A percentile compares a stretch with the other conserved stretches of the same genome.
phyloP scores from a whole-genome alignment of 2,113 vertebrate species.

The Rhipidura dahli region DNA sequence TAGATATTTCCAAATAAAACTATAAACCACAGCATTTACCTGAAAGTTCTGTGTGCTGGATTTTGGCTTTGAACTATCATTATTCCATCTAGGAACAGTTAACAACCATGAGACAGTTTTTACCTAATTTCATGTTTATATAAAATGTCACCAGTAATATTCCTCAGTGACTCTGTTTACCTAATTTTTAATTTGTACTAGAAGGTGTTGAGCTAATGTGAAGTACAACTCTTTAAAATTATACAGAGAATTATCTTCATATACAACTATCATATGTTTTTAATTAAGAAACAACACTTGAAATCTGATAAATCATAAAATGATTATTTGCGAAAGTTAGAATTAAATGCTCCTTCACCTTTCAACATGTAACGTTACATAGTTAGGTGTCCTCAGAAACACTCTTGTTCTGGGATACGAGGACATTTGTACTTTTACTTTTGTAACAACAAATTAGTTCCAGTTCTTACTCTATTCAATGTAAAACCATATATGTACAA shows the following conservation, averaged over 20 bases:
- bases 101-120: background rate
- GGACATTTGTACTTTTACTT: background rate
- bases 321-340: background rate
- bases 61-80: background rate
- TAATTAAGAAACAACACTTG: background rate
- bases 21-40: background rate
- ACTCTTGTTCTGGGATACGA: background rate
- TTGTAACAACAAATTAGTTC: background rate
- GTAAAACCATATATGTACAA: background rate
- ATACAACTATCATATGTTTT: background rate
- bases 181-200: background rate
- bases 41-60: background rate
- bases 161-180: background rate
- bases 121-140: background rate
- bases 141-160: background rate
- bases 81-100: background rate
- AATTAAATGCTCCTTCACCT: background rate
- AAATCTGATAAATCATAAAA: background rate
- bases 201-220: background rate
- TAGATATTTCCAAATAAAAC: background rate
- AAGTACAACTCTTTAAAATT: background rate
- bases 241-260: background rate
- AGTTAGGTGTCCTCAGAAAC: background rate
- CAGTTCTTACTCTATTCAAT: background rate
- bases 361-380: background rate